Base-by-base conservation (phyloP, 2,888 invertebrate species). In the Megalurothrips usitatus region DNA sequence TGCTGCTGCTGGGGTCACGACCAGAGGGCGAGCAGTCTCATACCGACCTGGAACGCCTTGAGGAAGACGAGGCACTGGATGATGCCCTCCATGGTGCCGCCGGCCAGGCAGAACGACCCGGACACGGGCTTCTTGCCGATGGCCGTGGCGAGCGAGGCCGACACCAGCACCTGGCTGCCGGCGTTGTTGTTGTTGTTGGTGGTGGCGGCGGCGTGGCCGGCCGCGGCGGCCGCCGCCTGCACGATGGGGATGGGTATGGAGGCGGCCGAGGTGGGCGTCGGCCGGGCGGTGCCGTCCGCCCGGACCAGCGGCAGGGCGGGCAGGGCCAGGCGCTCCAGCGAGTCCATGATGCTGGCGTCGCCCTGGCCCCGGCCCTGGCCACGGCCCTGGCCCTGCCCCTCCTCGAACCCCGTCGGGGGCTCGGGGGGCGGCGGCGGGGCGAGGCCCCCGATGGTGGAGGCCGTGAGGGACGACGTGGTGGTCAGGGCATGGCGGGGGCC, bases 41-140 rank as follows among this genome's bases (percentile, higher is more conserved):
- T 63, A 90, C 95, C 94, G 90, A 96, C 96, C 94, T 95, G 95
- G 88, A 96, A 96, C 75, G 96, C 96, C 88, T 96, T 96, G 86
- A 96, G 92, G 89, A 96, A 96, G 85, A 96, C 96, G 86, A 96
- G 91, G 87, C 96, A 96, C 89, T 96, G 96, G 87, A 96, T 95
- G 86, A 96, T 96, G 85, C 95, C 96, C 87, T 96, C 96, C 95
- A 96, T 96, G 82, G 96, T 96, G 88, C 96, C 96, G 81, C 96
- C 96, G 79, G 95, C 94, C 82, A 96, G 91, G 86, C 95, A 95
- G 89, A 96, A 96, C 81, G 95, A 95, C 84, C 96, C 96, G 26
- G 94, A 94, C 83, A 96, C 90, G 86, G 95, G 95, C 86, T 94
- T 93, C 85, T 94, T 92, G 63, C 94, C 92, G 81, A 93, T 91